Evolutionary conservation across 2,797 vertebrate genomes (phyloP).

Genomic region (Vespertilio murinus): DNA sequence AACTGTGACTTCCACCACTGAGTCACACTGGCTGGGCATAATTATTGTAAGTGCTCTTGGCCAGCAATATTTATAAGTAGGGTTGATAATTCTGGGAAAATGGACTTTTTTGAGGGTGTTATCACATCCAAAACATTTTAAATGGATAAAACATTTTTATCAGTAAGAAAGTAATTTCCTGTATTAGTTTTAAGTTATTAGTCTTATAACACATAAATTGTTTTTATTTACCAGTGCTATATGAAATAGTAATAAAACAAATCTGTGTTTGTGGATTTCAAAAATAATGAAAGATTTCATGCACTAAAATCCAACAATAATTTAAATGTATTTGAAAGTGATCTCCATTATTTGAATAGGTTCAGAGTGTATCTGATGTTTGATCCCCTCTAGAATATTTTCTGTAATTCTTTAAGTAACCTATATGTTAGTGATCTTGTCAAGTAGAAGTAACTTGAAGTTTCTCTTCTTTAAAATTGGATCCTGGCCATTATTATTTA

Average conservation of each 20-base stretch:
- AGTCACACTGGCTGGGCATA: too few species aligned
- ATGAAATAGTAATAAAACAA: conserved; percentile 43
- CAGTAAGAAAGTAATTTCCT: conserved; percentile 28
- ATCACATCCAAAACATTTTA: conserved; percentile 25
- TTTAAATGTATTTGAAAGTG: conserved; percentile 17
- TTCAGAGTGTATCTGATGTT: not conserved
- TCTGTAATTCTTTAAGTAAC: not conserved
- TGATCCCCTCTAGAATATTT: not conserved
- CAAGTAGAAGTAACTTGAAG: conserved; percentile 21
- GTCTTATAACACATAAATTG: not conserved
- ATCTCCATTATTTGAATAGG: not conserved
- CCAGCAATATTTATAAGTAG: conserved; percentile 11
- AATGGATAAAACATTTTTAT: not conserved
- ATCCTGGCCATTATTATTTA: not conserved
- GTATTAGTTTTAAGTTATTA: conserved; percentile 37
- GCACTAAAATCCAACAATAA: not conserved
- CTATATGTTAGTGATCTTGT: not conserved
- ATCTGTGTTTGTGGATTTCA: conserved; percentile 19
- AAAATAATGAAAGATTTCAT: not conserved
- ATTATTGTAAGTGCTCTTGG: conserved; percentile 25
- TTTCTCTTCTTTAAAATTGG: conserved; percentile 46
- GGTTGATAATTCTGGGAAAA: conserved; percentile 35
- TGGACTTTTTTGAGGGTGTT: not conserved
- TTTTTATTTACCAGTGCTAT: conserved; percentile 9
- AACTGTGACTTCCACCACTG: too few species aligned